Percentiles rank a stretch among this genome's conserved stretches.
Conservation (phyloP, 1,140 invertebrate genomes). For the Maniola jurtina region DNA sequence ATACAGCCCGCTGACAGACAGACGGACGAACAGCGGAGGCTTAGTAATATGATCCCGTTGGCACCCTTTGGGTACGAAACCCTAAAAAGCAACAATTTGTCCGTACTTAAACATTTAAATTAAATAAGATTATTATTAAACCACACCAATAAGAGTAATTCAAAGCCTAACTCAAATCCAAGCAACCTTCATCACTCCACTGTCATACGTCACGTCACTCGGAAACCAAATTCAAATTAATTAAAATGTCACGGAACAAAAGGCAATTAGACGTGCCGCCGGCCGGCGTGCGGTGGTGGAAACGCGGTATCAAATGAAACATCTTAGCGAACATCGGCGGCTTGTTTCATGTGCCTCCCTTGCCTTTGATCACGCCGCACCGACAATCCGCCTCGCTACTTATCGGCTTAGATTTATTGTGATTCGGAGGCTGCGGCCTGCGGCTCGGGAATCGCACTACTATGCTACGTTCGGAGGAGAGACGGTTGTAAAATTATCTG, state of each 20-base stretch:
- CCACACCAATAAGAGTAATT: neutral
- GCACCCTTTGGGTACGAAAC: no score
- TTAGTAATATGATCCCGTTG: no score
- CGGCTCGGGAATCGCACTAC: slow-evolving; percentile 55
- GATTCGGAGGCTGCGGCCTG: slow-evolving; percentile 67
- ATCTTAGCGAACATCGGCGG: slow-evolving; percentile 58
- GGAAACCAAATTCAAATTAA: slow-evolving; percentile 64
- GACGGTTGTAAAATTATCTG: neutral
- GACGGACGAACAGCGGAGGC: no score
- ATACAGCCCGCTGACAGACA: no score
- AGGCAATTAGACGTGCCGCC: slow-evolving; percentile 57
- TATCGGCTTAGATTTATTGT: slow-evolving; percentile 78
- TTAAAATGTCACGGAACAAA: slow-evolving; percentile 71
- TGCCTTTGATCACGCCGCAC: slow-evolving; percentile 69
- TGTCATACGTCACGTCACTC: slow-evolving; percentile 54
- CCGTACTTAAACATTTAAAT: no score
- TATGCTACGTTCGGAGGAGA: slow-evolving; percentile 32
- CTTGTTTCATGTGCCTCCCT: slow-evolving; percentile 65
- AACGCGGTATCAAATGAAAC: slow-evolving; percentile 60
- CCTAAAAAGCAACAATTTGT: no score
- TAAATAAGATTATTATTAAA: no score
- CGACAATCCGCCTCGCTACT: slow-evolving; percentile 73
- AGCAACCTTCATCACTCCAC: slow-evolving; percentile 49
- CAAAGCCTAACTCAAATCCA: neutral
- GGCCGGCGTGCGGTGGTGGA: slow-evolving; percentile 51